phyloP scores from a whole-genome alignment of 2,888 invertebrate species.

The Ormyrus pomaceus region DNA sequence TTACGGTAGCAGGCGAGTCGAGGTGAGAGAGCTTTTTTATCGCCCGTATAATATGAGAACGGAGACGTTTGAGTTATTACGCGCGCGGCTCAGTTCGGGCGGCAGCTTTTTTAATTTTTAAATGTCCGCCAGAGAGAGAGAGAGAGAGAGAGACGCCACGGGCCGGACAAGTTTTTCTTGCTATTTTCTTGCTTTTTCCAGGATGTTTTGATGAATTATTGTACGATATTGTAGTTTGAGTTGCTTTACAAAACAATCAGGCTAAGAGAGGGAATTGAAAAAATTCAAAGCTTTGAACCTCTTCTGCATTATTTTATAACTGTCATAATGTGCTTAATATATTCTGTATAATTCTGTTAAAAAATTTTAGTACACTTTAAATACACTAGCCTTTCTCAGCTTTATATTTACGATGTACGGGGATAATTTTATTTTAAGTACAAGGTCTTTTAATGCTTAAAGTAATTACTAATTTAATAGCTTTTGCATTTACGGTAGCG shows the following conservation, averaged over 20 bases:
- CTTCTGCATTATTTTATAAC: neutral
- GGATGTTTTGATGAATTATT: too few species aligned
- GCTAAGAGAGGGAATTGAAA: too few species aligned
- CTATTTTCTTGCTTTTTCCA: neutral
- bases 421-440: conserved; percentile 21
- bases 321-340: neutral
- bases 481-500: neutral
- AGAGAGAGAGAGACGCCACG: too few species aligned
- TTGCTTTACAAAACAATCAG: too few species aligned
- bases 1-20: neutral
- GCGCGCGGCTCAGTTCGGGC: neutral
- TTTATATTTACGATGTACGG: neutral
- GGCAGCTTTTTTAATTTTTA: conserved; percentile 36
- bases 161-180: neutral
- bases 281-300: neutral
- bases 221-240: too few species aligned
- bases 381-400: neutral
- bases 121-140: neutral
- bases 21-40: conserved; percentile 50
- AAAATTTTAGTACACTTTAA: neutral
- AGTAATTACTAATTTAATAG: conserved; percentile 10
- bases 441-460: conserved; percentile 13
- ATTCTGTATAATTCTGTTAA: conserved; percentile 14
- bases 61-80: conserved; percentile 52
- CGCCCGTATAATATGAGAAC: conserved; percentile 47